Percentiles rank a stretch among this genome's conserved stretches.
Evolutionary conservation across 2,888 invertebrate species (phyloP).

Genomic region (Nysson spinosus): DNA sequence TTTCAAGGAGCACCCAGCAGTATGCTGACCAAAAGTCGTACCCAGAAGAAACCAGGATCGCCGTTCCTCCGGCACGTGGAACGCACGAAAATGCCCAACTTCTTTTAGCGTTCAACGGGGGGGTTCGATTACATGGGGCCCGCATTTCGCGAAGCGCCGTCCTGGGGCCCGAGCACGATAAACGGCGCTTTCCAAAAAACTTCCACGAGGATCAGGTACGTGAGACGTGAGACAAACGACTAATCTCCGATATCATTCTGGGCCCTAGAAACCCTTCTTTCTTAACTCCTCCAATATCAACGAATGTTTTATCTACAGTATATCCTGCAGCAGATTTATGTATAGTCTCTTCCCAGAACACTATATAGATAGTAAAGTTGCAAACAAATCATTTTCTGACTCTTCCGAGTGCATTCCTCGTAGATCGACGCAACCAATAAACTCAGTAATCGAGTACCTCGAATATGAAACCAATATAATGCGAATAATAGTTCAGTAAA

Average conservation of each 20-base stretch:
- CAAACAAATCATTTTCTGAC: no score
- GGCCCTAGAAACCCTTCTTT: neutral
- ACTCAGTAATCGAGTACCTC: no score
- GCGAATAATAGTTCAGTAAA: no score
- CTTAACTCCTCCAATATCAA: neutral
- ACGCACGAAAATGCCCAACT: conserved; percentile 59
- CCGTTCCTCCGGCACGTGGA: conserved; percentile 54
- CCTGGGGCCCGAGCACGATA: conserved; percentile 22
- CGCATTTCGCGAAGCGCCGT: conserved; percentile 35
- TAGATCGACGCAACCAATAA: no score
- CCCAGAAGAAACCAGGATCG: conserved; percentile 54
- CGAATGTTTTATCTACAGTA: no score
- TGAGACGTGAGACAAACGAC: conserved; percentile 63
- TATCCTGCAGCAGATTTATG: no score
- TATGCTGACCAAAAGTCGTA: conserved; percentile 36
- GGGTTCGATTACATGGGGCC: conserved; percentile 32
- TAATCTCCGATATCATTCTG: conserved; percentile 30
- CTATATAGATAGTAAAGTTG: no score
- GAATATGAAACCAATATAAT: no score
- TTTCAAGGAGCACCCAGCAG: conserved; percentile 32
- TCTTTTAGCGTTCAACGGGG: conserved; percentile 39
- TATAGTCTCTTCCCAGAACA: no score
- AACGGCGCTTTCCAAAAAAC: conserved; percentile 44
- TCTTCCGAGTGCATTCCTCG: no score
- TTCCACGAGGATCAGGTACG: conserved; percentile 47